Evolutionary conservation across 2,888 invertebrate genomes (phyloP).

Genomic region (Griposia aprilina): DNA sequence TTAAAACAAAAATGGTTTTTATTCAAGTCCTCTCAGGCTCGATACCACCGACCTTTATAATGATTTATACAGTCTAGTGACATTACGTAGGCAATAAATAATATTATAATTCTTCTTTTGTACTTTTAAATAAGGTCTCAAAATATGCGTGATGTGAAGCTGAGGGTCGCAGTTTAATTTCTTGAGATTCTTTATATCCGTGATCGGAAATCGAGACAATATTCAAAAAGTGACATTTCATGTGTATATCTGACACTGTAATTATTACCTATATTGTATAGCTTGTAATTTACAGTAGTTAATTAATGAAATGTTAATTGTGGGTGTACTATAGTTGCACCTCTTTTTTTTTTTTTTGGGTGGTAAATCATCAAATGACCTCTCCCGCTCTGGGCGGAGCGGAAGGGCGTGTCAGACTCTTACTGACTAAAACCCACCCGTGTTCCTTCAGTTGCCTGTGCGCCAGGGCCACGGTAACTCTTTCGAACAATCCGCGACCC

Average conservation of each 20-base stretch:
- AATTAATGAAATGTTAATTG: neutral
- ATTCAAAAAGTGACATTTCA: conserved; percentile 10
- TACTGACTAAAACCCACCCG: too few relatives aligned
- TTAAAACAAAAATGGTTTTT: conserved; percentile 60
- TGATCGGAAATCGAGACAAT: conserved; percentile 41
- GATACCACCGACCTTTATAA: conserved; percentile 73
- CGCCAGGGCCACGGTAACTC: too few relatives aligned
- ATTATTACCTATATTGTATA: conserved; percentile 6
- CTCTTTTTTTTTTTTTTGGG: too few relatives aligned
- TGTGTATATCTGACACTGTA: conserved; percentile 23
- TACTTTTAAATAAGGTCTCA: conserved; percentile 55
- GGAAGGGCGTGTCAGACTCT: too few relatives aligned
- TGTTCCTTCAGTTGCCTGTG: too few relatives aligned
- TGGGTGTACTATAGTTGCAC: neutral
- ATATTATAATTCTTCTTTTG: conserved; percentile 67
- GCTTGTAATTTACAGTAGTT: neutral
- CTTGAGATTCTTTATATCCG: conserved; percentile 45
- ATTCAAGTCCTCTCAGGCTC: conserved; percentile 65
- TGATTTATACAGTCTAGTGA: conserved; percentile 74
- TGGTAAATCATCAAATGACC: too few relatives aligned
- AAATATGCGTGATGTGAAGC: conserved; percentile 49
- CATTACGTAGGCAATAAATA: conserved; percentile 71
- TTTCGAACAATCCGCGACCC: too few relatives aligned
- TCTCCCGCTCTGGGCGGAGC: too few relatives aligned
- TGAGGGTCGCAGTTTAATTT: conserved; percentile 60